Evolutionary conservation across 2,888 invertebrate genomes (phyloP).

Genomic region (Tenthredo mesomela): DNA sequence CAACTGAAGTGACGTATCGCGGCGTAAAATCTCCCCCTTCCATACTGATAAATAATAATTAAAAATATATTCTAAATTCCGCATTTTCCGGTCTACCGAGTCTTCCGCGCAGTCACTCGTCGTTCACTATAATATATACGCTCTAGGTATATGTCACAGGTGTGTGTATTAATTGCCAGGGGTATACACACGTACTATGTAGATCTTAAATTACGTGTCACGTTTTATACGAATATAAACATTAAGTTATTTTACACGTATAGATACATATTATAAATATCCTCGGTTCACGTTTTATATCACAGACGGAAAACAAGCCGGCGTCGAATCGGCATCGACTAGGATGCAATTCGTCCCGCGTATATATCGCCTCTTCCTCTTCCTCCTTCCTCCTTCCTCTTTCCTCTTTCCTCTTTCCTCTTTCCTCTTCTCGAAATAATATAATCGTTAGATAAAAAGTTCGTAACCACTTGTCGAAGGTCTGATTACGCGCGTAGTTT

Average conservation of each 20-base stretch:
- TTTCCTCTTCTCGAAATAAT: not conserved
- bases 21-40: not conserved
- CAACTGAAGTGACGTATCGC: not conserved
- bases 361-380: not conserved
- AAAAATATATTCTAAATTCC: not conserved
- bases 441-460: not conserved
- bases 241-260: not conserved
- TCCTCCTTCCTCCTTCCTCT: not conserved
- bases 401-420: not conserved
- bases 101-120: not conserved
- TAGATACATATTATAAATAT: not conserved
- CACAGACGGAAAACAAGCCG: constrained; percentile 22
- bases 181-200: not conserved
- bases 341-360: not conserved
- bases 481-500: not conserved
- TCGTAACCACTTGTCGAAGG: not conserved
- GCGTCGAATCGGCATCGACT: not conserved
- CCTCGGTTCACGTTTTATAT: constrained; percentile 16
- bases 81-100: not conserved
- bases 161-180: not conserved
- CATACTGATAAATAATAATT: constrained; percentile 1
- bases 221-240: not conserved
- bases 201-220: not conserved
- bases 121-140: not conserved
- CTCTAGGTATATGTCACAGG: not conserved